These are phyloP conservation scores for Cecidostiba fungosa DNA, from an alignment of 2,888 invertebrate species.

Conservation along the genomic window DNA sequence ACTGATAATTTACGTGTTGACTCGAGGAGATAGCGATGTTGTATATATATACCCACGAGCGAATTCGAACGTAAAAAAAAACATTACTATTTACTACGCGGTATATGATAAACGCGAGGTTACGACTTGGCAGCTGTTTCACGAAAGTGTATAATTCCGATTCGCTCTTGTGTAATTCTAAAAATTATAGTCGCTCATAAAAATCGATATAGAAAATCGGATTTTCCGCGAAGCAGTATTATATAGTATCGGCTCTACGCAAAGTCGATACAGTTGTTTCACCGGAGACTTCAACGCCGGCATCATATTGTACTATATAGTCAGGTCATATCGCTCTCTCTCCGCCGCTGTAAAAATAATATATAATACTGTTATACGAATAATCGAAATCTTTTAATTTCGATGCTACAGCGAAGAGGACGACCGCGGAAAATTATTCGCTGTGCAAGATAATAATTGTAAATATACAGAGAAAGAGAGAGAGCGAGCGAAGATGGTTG, in stretches of 20 bases:
- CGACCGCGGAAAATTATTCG: constrained; percentile 1
- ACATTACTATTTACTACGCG: too few species aligned
- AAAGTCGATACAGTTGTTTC: not conserved
- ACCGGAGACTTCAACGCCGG: constrained; percentile 48
- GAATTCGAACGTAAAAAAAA: constrained; percentile 1
- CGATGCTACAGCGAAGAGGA: not conserved
- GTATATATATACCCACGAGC: constrained; percentile 10
- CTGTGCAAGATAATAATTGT: not conserved
- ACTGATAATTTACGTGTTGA: constrained; percentile 43
- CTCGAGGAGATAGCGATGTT: not conserved
- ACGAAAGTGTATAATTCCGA: not conserved
- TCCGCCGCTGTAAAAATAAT: not conserved
- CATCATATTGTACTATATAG: not conserved
- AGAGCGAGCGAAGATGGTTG: not conserved
- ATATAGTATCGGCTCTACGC: not conserved
- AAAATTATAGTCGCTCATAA: not conserved
- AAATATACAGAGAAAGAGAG: not conserved
- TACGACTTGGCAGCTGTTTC: not conserved
- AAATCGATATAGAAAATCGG: constrained; percentile 10
- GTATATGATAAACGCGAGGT: not conserved
- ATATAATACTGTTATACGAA: not conserved
- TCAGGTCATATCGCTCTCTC: not conserved
- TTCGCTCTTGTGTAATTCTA: not conserved
- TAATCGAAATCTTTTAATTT: constrained; percentile 26
- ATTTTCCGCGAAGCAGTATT: constrained; percentile 24